Percentiles rank a stretch among this genome's conserved stretches.
Evolutionary conservation across 2,888 invertebrate species (phyloP).

Genomic region (Sinopyrophorus schimmeli): DNA sequence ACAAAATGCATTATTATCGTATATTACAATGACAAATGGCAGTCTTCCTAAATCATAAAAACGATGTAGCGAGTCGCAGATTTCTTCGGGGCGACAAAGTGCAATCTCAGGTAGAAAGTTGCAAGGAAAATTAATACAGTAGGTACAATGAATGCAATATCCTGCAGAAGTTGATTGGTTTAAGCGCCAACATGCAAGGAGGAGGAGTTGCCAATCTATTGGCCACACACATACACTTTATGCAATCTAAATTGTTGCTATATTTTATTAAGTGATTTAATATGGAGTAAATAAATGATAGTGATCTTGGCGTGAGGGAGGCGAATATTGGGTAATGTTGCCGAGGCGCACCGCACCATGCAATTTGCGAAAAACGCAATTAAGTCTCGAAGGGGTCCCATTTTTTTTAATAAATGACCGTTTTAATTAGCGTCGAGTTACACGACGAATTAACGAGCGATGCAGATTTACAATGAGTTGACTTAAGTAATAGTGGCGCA

Average conservation of each 20-base stretch:
- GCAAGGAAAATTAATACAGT: slow-evolving; percentile 33
- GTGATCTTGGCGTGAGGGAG: slow-evolving; percentile 5
- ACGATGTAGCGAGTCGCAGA: slow-evolving; percentile 3
- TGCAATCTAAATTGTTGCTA: slow-evolving; percentile 25
- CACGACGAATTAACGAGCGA: no score
- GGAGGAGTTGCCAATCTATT: slow-evolving; percentile 42
- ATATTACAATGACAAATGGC: slow-evolving; percentile 27
- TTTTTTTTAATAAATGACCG: no score
- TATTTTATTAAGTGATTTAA: slow-evolving; percentile 24
- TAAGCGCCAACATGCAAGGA: slow-evolving; percentile 40
- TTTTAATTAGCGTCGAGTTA: no score
- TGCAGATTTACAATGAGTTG: no score
- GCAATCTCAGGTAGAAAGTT: slow-evolving; percentile 18
- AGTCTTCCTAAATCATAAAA: slow-evolving; percentile 21
- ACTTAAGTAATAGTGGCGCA: no score
- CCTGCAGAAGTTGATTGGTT: slow-evolving; percentile 42
- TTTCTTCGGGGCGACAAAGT: slow-evolving; percentile 12
- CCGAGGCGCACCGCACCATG: background rate
- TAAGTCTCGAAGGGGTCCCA: no score
- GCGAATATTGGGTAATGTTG: slow-evolving; percentile 2
- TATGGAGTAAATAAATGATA: slow-evolving; percentile 22
- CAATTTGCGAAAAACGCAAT: no score
- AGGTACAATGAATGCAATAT: slow-evolving; percentile 35
- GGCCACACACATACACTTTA: slow-evolving; percentile 38
- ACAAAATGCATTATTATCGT: slow-evolving; percentile 19